A percentile compares a stretch with the other conserved stretches of the same genome.
phyloP scores from a whole-genome alignment of 2,113 vertebrate genomes.

The Calypte anna region DNA sequence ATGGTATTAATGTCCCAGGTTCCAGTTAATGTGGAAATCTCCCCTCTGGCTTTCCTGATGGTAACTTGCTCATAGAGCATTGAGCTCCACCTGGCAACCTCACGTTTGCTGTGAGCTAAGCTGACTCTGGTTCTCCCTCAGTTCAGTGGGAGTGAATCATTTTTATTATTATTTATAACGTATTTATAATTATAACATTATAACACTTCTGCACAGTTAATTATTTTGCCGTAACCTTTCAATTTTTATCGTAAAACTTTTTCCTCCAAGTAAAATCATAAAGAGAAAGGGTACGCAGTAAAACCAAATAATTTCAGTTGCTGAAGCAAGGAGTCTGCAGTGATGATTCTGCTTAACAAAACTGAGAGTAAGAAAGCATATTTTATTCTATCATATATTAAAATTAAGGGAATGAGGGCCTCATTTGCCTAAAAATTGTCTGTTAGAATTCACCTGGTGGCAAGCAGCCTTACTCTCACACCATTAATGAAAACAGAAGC shows the following conservation, averaged over 20 bases:
- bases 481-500: conserved; percentile 63
- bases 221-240: not conserved
- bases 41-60: not conserved
- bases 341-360: conserved; percentile 29
- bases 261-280: not conserved
- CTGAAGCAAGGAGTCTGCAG: not conserved
- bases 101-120: not conserved
- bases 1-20: too few relatives aligned
- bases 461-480: conserved; percentile 58
- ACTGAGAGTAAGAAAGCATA: conserved; percentile 28
- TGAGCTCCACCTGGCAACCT: not conserved
- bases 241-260: not conserved
- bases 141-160: not conserved
- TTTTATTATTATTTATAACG: too few relatives aligned
- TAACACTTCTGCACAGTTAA: not conserved
- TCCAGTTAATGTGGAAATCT: conserved; percentile 4
- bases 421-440: conserved; percentile 61
- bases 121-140: not conserved
- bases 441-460: conserved; percentile 66
- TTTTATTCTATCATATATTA: conserved; percentile 50
- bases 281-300: not conserved
- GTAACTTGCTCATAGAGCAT: not conserved
- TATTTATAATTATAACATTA: too few relatives aligned
- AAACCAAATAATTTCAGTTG: not conserved
- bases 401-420: conserved; percentile 47